Evolutionary conservation across 2,888 invertebrate species (phyloP), one percentile per base, ranked within the genome.

Genomic region (Escarpia spicata): DNA sequence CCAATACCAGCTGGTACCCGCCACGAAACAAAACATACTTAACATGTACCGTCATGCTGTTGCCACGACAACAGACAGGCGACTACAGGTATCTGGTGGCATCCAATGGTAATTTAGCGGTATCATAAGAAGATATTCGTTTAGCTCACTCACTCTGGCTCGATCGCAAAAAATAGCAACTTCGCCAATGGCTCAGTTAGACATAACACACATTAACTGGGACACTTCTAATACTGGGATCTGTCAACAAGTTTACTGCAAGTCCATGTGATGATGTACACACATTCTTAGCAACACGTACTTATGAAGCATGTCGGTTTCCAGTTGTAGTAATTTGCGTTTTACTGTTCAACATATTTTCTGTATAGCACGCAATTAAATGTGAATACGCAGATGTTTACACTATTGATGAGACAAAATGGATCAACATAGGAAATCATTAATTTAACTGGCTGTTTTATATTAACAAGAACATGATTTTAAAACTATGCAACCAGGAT

Each of bases 11-110:
- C 75, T 75, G 75, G 26, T 2, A 26, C 75, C 6, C 6, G 75
- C 75, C 75, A 75, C 6, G 75, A 75, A 75, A n/a, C 75, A 75
- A 75, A 75, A 75, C 15, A 75, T 75, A 75, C 75, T 75, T 75
- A n/a, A 75, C 75, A 75, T 75, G 75, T n/a, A 75, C 75, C 75
- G 75, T 75, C 75, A 75, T 26, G 75, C n/a, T 75, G 75, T 75
- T 75, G 75, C 75, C n/a, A 75, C 52, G 75, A 75, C 75, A 75
- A 75, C 75, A 75, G 75, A 75, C 75, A 75, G 19, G 19, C 15
- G 75, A 26, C 75, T 26, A 26, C 75, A 75, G 75, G 75, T 75
- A 75, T 75, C 75, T n/a, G 75, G n/a, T 75, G 75, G n/a, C 75
- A 75, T 75, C 26, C 75, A 75, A 75, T 75, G 6, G 75, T 75